Evolutionary conservation across 2,888 invertebrate genomes (phyloP).

Genomic region (Drosophila borealis): DNA sequence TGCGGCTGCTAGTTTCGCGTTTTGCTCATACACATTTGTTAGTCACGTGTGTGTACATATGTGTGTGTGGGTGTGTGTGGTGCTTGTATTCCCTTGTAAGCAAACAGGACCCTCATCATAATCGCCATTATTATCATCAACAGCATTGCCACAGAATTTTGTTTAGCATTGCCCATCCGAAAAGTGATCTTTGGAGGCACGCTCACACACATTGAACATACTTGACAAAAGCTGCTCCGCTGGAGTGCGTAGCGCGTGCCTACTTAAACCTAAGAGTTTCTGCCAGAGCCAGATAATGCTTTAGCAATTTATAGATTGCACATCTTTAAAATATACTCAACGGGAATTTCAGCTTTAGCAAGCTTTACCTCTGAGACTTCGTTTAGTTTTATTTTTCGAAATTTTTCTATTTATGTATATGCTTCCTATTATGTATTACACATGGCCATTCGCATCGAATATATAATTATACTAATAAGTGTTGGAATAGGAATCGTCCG

Average conservation of each 20-base stretch:
- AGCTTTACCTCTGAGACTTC: no score
- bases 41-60: neutral
- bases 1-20: constrained; percentile 58
- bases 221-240: constrained; percentile 21
- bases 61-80: constrained; percentile 15
- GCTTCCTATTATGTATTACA: no score
- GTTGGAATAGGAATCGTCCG: no score
- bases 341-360: neutral
- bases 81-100: constrained; percentile 57
- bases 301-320: constrained; percentile 16
- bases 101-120: constrained; percentile 68
- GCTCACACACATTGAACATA: constrained; percentile 11
- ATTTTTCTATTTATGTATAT: no score
- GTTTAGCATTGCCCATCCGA: constrained; percentile 68
- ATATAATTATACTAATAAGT: no score
- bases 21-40: constrained; percentile 42
- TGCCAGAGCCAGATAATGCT: constrained; percentile 47
- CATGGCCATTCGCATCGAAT: no score
- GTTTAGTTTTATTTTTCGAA: no score
- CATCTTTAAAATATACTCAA: no score
- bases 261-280: constrained; percentile 16
- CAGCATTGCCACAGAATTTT: constrained; percentile 53
- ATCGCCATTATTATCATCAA: constrained; percentile 36
- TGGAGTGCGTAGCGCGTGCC: constrained; percentile 13
- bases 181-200: constrained; percentile 60